Percentiles rank a stretch among this genome's conserved stretches.
Conservation (phyloP, 2,113 vertebrate species). For the Cariama cristata region DNA sequence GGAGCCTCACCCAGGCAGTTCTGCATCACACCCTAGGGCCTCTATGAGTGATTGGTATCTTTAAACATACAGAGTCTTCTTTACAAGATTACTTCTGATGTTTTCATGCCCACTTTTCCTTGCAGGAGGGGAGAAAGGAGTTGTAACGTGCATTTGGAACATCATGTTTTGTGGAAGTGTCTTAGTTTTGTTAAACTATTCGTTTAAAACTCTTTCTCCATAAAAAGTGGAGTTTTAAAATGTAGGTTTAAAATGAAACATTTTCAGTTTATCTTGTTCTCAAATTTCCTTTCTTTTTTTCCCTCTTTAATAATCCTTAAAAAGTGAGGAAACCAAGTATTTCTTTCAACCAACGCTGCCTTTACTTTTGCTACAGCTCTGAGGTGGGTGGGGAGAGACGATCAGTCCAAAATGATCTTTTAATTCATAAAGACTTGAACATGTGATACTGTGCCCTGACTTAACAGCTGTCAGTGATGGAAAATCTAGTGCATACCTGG, state of each 20-base stretch:
- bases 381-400: not conserved
- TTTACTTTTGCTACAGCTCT: not conserved
- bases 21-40: not conserved
- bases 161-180: not conserved
- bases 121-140: not conserved
- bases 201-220: not conserved
- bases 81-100: not conserved
- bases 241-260: not conserved
- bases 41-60: not conserved
- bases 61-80: not conserved
- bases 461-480: not conserved
- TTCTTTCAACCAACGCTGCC: not conserved
- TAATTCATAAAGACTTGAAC: not conserved
- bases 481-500: not conserved
- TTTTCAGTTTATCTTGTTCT: not conserved
- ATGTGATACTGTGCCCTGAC: not conserved
- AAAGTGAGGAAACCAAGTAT: not conserved
- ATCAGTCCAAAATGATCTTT: not conserved
- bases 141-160: not conserved
- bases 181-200: not conserved
- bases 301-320: not conserved
- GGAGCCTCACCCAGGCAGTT: not conserved
- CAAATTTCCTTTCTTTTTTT: not conserved
- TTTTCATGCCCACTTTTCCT: not conserved
- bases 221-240: not conserved